These are phyloP conservation scores for Kradibia gibbosae DNA, from an alignment of 1,140 invertebrate genomes.

Conservation along the genomic window DNA sequence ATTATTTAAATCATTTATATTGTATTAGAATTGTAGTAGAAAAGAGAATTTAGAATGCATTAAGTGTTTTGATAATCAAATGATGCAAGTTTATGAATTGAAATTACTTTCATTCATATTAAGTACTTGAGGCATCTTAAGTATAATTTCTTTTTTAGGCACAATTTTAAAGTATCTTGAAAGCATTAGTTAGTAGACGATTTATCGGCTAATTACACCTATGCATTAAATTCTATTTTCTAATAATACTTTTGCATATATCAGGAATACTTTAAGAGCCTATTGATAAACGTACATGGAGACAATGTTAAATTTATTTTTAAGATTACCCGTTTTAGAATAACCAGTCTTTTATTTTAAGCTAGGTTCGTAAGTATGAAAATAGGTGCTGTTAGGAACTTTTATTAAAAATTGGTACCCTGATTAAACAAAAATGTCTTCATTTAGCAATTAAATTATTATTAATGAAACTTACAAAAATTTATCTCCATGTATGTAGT, in stretches of 20 bases:
- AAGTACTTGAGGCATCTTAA: too few relatives aligned
- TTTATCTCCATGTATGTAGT: neutral
- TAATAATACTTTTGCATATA: neutral
- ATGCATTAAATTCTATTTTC: neutral
- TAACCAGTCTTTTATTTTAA: too few relatives aligned
- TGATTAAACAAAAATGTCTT: neutral
- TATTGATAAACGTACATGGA: neutral
- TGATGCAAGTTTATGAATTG: neutral
- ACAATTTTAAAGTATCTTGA: too few relatives aligned
- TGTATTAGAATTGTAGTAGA: neutral
- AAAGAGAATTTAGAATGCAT: neutral
- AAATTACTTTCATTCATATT: neutral
- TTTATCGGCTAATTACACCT: neutral
- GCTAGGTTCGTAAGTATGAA: too few relatives aligned
- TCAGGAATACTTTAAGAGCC: neutral
- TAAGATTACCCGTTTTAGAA: too few relatives aligned
- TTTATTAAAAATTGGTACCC: neutral
- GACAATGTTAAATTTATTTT: neutral
- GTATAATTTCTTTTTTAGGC: too few relatives aligned
- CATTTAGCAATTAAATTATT: neutral
- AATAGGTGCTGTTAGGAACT: too few relatives aligned
- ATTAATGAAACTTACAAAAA: neutral
- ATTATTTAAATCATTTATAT: neutral
- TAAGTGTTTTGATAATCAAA: neutral
- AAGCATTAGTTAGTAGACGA: conserved; percentile 2